Conservation (phyloP, 2,797 vertebrate genomes). For the Podarcis siculus region DNA sequence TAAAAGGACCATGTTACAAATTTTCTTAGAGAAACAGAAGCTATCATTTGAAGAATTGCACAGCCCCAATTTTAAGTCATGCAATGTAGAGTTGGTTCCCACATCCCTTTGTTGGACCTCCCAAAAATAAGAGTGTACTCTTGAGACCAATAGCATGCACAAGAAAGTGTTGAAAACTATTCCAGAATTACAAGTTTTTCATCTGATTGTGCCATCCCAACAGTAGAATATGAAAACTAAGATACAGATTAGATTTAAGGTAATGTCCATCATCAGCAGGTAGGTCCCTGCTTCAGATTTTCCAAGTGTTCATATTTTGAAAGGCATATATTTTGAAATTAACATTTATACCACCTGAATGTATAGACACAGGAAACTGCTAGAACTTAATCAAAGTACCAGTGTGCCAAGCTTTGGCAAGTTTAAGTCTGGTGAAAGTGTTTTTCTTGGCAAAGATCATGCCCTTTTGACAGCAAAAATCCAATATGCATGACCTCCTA, state of each 20-base stretch:
- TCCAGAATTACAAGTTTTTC: not conserved
- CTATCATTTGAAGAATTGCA: not conserved
- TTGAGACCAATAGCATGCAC: not conserved
- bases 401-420: not conserved
- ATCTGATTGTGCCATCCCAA: not conserved
- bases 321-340: not conserved
- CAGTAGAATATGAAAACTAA: not conserved
- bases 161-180: not conserved
- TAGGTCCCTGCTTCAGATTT: not conserved
- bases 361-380: not conserved
- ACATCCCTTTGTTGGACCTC: not conserved
- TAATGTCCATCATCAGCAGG: not conserved
- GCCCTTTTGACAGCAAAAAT: not conserved
- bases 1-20: not conserved
- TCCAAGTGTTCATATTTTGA: not conserved
- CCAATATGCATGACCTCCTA: not conserved
- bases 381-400: not conserved
- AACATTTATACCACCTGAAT: not conserved
- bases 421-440: not conserved
- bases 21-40: not conserved
- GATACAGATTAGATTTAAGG: not conserved
- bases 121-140: not conserved
- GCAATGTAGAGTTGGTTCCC: not conserved
- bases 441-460: not conserved
- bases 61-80: not conserved